Percentiles rank a stretch among this genome's conserved stretches.
phyloP scores from a whole-genome alignment of 2,888 invertebrate genomes.

The Melanargia galathea region DNA sequence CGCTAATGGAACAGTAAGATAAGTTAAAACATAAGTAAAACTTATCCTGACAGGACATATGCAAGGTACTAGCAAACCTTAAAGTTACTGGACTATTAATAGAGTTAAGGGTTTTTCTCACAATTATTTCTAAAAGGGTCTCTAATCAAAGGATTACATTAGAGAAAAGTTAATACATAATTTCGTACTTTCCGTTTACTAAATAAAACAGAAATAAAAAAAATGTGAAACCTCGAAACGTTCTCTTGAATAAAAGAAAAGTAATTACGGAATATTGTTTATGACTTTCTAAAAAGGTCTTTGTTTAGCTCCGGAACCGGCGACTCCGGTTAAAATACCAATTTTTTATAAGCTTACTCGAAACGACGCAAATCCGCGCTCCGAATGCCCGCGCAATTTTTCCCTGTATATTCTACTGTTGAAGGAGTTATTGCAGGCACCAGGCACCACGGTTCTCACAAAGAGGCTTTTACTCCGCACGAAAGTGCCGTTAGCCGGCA shows the following conservation, averaged over 20 bases:
- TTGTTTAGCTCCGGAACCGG: conserved; percentile 33
- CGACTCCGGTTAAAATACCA: conserved; percentile 37
- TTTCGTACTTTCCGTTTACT: not conserved
- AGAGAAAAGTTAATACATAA: too few relatives aligned
- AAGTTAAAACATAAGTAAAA: too few relatives aligned
- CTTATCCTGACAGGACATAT: too few relatives aligned
- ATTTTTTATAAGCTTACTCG: conserved; percentile 40
- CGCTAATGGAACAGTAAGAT: too few relatives aligned
- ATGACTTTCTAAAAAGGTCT: conserved; percentile 26
- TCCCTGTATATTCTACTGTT: conserved; percentile 59
- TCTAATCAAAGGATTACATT: too few relatives aligned
- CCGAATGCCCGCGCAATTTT: conserved; percentile 41
- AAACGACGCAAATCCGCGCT: conserved; percentile 40
- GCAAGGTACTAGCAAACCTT: too few relatives aligned
- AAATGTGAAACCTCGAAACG: not conserved
- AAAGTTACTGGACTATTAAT: too few relatives aligned
- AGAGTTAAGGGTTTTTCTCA: too few relatives aligned
- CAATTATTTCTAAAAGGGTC: too few relatives aligned
- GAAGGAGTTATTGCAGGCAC: conserved; percentile 60
- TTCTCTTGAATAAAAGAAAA: conserved; percentile 22
- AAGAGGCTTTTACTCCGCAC: conserved; percentile 69
- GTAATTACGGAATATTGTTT: conserved; percentile 29
- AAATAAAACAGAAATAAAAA: conserved; percentile 9
- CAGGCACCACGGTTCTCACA: conserved; percentile 55
- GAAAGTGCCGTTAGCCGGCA: conserved; percentile 49